Percentiles rank a stretch among this genome's conserved stretches.
Evolutionary conservation across 2,113 vertebrate genomes (phyloP).

Genomic region (Eurypyga helias): DNA sequence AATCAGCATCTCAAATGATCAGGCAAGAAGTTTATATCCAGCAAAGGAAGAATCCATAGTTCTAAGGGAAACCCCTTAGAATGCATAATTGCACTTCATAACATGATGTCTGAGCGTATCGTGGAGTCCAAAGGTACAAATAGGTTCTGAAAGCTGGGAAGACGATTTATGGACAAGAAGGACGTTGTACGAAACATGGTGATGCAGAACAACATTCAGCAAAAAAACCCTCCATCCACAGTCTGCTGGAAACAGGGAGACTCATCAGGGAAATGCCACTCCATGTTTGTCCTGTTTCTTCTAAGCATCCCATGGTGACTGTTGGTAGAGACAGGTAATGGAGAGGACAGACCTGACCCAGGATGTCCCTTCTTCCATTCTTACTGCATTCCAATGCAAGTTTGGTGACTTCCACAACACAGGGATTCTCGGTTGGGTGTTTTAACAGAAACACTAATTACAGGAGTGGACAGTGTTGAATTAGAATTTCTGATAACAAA

Average conservation of each 20-base stretch:
- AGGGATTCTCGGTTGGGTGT: neutral
- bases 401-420: neutral
- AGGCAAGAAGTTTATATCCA: neutral
- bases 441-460: neutral
- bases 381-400: neutral
- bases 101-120: neutral
- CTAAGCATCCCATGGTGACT: neutral
- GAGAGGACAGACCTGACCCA: neutral
- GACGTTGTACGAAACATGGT: neutral
- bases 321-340: neutral
- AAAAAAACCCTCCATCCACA: neutral
- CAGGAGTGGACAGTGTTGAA: neutral
- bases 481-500: neutral
- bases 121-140: neutral
- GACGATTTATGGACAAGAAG: fast-evolving
- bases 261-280: neutral
- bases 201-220: neutral
- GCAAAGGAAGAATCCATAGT: neutral
- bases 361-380: neutral
- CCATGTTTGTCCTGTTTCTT: neutral
- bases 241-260: neutral
- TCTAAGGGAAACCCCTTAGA: neutral
- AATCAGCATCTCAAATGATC: neutral
- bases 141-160: neutral
- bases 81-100: neutral